phyloP scores from a whole-genome alignment of 2,888 invertebrate species.

The Hartigia nigra region DNA sequence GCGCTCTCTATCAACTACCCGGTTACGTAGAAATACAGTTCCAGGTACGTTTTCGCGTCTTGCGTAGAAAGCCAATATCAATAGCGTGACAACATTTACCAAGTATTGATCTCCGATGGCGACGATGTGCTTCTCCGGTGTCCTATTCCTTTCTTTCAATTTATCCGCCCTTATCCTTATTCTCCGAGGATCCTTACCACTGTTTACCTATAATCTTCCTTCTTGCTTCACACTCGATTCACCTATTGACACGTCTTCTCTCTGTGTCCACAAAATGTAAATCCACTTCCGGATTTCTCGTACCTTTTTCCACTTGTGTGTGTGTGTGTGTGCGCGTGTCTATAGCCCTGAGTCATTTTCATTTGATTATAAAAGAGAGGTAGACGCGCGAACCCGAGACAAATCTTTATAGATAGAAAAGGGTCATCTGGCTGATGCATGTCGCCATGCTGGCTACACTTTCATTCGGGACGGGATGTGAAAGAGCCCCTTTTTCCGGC shows the following conservation, averaged over 20 bases:
- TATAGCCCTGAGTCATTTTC: background rate
- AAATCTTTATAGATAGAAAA: conserved; percentile 7
- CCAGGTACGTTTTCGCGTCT: background rate
- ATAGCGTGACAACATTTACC: background rate
- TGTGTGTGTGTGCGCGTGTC: too few species aligned
- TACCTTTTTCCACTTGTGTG: too few species aligned
- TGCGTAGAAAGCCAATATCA: background rate
- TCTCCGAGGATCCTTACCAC: background rate
- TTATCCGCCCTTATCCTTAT: background rate
- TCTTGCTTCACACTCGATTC: too few species aligned
- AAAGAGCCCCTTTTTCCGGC: background rate
- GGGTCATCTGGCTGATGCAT: background rate
- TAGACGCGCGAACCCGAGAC: background rate
- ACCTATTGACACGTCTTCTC: too few species aligned
- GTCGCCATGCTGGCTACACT: background rate
- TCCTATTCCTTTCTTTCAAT: background rate
- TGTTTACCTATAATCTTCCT: too few species aligned
- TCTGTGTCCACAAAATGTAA: too few species aligned
- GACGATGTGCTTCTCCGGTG: conserved; percentile 13
- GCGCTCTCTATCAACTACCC: background rate
- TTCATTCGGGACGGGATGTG: background rate
- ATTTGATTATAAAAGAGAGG: background rate
- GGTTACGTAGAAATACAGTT: background rate
- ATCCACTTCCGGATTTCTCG: too few species aligned
- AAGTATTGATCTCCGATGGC: conserved; percentile 26